phyloP scores from a whole-genome alignment of 1,140 invertebrate species.

The Marisa cornuarietis region DNA sequence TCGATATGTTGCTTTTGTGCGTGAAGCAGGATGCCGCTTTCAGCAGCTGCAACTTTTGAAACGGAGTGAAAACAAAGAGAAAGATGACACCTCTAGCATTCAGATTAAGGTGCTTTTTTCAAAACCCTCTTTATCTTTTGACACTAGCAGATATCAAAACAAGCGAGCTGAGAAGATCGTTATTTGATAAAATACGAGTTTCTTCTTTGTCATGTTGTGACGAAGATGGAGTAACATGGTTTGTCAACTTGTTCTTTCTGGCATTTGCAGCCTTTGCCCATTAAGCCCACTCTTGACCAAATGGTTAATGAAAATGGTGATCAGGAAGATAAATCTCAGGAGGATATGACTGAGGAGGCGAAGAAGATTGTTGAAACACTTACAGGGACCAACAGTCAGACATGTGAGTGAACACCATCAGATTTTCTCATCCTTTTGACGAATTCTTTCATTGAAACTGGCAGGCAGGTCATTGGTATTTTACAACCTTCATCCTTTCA shows the following conservation, averaged over 20 bases:
- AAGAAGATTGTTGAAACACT: slow-evolving; percentile 93
- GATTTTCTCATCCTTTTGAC: no score
- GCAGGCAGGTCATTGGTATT: no score
- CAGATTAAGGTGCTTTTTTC: slow-evolving; percentile 13
- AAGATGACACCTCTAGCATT: slow-evolving; percentile 8
- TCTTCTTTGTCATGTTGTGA: background rate
- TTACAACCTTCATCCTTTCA: background rate
- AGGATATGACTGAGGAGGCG: slow-evolving; percentile 86
- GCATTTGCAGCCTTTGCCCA: slow-evolving; percentile 21
- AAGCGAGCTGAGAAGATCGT: no score
- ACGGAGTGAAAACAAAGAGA: slow-evolving; percentile 17
- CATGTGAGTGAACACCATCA: slow-evolving; percentile 33
- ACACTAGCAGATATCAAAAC: no score
- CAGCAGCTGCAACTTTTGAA: slow-evolving; percentile 78
- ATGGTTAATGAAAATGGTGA: slow-evolving; percentile 22
- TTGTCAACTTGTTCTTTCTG: background rate
- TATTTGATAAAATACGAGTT: no score
- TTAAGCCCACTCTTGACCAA: slow-evolving; percentile 23
- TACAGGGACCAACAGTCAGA: slow-evolving; percentile 68
- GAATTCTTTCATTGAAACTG: no score
- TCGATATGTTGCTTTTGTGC: slow-evolving; percentile 95
- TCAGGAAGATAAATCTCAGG: slow-evolving; percentile 65
- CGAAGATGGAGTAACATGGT: background rate
- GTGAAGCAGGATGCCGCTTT: slow-evolving; percentile 91
- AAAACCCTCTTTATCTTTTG: no score